Conservation (phyloP, 2,888 invertebrate genomes). For the Empis stercorea region DNA sequence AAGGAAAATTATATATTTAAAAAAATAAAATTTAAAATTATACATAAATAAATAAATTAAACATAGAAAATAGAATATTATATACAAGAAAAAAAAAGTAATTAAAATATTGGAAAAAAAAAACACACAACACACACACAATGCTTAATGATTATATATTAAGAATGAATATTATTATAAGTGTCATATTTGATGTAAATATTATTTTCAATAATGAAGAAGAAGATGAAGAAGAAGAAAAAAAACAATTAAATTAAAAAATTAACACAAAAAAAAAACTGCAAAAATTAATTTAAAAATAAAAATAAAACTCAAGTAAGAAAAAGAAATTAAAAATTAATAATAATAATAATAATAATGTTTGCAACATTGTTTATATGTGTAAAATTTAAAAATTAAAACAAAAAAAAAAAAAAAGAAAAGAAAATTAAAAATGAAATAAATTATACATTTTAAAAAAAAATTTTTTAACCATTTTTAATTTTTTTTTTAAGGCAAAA, state of each 20-base stretch:
- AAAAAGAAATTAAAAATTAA: no score
- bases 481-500: no score
- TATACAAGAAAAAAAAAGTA: neutral
- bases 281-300: no score
- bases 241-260: conserved; percentile 11
- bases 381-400: neutral
- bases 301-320: no score
- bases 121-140: no score
- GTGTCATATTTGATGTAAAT: conserved; percentile 20
- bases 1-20: neutral
- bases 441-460: neutral
- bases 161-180: conserved; percentile 12
- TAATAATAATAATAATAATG: no score
- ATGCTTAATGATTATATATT: neutral
- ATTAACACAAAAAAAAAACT: no score
- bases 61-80: neutral
- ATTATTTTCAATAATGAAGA: conserved; percentile 15
- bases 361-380: neutral
- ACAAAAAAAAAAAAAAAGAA: neutral
- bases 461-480: no score
- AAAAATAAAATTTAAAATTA: no score
- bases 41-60: neutral
- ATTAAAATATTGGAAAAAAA: neutral
- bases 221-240: conserved; percentile 10
- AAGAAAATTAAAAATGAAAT: neutral